These are phyloP conservation scores for Diarsia dahlii DNA, from an alignment of 2,888 invertebrate genomes.

Conservation along the genomic window DNA sequence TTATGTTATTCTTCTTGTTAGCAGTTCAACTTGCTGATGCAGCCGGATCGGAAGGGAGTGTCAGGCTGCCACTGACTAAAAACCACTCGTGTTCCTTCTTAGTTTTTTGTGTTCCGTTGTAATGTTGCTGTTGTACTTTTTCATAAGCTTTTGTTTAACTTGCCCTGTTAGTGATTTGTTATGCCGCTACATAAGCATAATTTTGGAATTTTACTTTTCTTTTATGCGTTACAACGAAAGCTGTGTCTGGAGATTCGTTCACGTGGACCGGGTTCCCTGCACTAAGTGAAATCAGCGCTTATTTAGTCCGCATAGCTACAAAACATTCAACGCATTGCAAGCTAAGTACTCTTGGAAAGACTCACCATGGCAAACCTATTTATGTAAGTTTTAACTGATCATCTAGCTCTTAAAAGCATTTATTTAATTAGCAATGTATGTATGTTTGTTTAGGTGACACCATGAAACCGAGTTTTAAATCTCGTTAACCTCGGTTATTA, in stretches of 20 bases:
- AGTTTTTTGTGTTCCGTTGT: no score
- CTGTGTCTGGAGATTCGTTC: slow-evolving; percentile 27
- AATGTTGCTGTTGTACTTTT: no score
- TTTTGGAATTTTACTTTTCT: neutral
- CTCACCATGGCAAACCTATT: slow-evolving; percentile 20
- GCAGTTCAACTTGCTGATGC: no score
- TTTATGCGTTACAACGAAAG: slow-evolving; percentile 6
- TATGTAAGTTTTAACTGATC: slow-evolving; percentile 36
- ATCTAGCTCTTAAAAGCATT: neutral
- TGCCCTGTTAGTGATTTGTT: no score
- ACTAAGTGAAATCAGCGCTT: slow-evolving; percentile 31
- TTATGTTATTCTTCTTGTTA: neutral
- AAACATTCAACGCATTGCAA: slow-evolving; percentile 26
- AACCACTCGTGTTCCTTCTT: no score
- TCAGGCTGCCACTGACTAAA: no score
- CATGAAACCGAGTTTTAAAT: no score
- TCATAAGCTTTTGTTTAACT: no score
- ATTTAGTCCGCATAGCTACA: slow-evolving; percentile 23
- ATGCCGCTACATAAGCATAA: neutral
- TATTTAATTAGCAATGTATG: neutral
- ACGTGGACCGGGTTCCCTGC: slow-evolving; percentile 40
- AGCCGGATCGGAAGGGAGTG: no score
- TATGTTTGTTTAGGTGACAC: neutral
- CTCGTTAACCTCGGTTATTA: no score
- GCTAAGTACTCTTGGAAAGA: slow-evolving; percentile 30